These are phyloP conservation scores for Chauna torquata DNA, from an alignment of 2,113 vertebrate species.

Conservation along the genomic window DNA sequence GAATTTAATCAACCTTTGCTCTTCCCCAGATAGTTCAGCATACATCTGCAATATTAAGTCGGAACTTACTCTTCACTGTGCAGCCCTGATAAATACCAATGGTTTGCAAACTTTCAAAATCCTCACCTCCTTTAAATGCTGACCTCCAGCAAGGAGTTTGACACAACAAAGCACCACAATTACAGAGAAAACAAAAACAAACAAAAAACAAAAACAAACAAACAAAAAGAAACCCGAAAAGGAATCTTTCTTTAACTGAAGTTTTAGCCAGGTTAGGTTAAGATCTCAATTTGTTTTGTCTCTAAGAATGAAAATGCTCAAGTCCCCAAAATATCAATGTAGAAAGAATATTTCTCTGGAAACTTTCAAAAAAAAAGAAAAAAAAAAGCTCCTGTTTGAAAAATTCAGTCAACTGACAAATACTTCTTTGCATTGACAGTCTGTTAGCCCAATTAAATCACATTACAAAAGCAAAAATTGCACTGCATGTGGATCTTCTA, in stretches of 20 bases:
- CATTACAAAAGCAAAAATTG: background rate
- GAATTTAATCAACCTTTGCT: constrained; percentile 68
- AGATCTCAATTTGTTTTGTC: background rate
- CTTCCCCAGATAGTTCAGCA: constrained; percentile 41
- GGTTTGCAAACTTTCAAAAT: background rate
- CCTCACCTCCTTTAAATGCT: background rate
- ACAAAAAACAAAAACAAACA: background rate
- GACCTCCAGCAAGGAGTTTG: background rate
- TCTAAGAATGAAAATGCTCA: background rate
- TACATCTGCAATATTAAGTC: constrained; percentile 55
- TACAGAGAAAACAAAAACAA: background rate
- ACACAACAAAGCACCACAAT: background rate
- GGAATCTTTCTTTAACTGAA: background rate
- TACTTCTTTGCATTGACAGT: background rate
- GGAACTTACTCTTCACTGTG: constrained; percentile 20
- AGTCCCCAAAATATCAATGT: background rate
- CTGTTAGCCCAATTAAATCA: constrained; percentile 12
- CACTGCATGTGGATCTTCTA: background rate
- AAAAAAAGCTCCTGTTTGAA: background rate
- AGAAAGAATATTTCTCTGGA: background rate
- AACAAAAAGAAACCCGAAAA: background rate
- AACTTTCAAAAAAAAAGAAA: background rate
- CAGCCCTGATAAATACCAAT: background rate
- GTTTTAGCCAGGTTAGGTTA: background rate
- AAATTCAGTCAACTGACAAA: background rate